Evolutionary conservation across 2,888 invertebrate species (phyloP), one percentile per base, ranked within the genome.

Genomic region (Ophion obscuratus): DNA sequence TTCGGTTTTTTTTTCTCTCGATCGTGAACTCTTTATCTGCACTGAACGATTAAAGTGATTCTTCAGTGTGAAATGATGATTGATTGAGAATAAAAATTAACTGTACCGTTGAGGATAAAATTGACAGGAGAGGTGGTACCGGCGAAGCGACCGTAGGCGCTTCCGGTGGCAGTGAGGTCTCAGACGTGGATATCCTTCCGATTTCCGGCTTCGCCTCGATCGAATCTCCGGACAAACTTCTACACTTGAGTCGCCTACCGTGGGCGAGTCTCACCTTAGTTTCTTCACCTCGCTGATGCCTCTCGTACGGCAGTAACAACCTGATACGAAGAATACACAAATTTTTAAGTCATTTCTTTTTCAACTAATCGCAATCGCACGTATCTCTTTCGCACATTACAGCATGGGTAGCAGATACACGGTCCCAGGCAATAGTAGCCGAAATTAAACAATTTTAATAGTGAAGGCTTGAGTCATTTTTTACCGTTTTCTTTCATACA

Each of bases 281-380:
- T 80, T 93, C 92, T 93, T 93, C 96, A 86, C 92, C 95, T 92
- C 94, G 96, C 93, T 95, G 95, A 94, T 94, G 95, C 93, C 94
- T 94, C 88, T 97, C 97, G 90, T 95, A 96, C 0, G 96, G 95
- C n/a, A 97, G 94, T 20, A 97, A 94, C 91, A 96, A 96, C 90
- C 97, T 97, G 93, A 27, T 71, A 10, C 10, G 71, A 64, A 27
- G 6, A 53, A 14, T 53, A 36, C 5, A 36, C 53, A 11, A 14
- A 53, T 53, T 53, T 17, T 53, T 0, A 1, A 53, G 2, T 47
- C 14, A 47, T 17, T 14, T 53, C 3, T 9, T 17, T 53, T 53
- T 53, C 3, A 53, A 53, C 9, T 40, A 40, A 7, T 40, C 40
- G 40, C 40, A 6, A 40, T 40, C 40, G 40, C 40, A 40, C 9